Conservation (phyloP, 2,797 vertebrate species). For the Cephalopachus bancanus region DNA sequence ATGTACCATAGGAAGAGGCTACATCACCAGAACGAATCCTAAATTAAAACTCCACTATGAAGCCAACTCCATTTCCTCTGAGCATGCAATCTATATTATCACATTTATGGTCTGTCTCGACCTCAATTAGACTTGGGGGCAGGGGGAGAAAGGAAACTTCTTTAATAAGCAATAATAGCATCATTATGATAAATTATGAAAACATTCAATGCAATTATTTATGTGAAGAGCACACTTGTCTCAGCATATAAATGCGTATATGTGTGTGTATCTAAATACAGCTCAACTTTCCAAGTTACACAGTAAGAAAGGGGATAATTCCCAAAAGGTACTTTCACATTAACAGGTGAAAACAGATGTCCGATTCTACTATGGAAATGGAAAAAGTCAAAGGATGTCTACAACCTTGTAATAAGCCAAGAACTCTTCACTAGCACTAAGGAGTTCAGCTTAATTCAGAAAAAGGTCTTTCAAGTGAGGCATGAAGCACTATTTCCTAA, state of each 20-base stretch:
- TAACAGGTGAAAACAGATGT: conserved; percentile 50
- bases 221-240: conserved; percentile 79
- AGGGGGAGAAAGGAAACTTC: conserved; percentile 50
- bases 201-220: conserved; percentile 82
- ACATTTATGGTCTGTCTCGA: conserved; percentile 79
- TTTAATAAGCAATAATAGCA: conserved; percentile 76
- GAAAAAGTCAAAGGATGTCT: conserved; percentile 58
- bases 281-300: conserved; percentile 49
- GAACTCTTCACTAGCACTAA: conserved; percentile 53
- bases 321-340: conserved; percentile 53
- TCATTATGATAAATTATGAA: conserved; percentile 85
- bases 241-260: conserved; percentile 73
- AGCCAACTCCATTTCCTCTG: conserved; percentile 81
- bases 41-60: conserved; percentile 82
- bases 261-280: conserved; percentile 20
- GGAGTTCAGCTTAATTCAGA: conserved; percentile 43
- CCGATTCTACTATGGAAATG: conserved; percentile 55
- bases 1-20: conserved; percentile 79
- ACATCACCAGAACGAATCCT: conserved; percentile 79
- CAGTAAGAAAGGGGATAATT: conserved; percentile 59
- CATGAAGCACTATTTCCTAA: conserved; percentile 6
- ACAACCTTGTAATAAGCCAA: conserved; percentile 59
- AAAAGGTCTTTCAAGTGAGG: background rate
- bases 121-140: conserved; percentile 81
- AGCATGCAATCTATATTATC: conserved; percentile 74